Conservation (phyloP, 2,888 invertebrate genomes). For the Andrena trimmerana region DNA sequence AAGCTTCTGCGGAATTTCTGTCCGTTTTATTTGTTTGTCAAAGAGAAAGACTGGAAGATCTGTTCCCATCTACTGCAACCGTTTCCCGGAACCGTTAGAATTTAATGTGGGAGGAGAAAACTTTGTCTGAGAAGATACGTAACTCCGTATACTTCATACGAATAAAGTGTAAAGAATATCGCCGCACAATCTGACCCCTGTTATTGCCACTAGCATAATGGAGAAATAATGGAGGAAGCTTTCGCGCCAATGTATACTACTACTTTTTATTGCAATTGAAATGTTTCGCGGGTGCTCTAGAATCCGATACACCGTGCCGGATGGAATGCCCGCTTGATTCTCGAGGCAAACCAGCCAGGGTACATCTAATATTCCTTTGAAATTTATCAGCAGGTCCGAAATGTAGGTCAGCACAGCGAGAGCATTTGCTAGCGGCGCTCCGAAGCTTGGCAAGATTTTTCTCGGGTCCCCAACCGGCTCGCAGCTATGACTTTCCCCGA, state of each 20-base stretch:
- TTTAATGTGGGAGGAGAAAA: background rate
- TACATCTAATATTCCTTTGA: conserved; percentile 47
- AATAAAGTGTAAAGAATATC: no score
- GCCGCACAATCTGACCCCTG: no score
- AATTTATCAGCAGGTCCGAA: conserved; percentile 40
- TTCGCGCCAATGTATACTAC: background rate
- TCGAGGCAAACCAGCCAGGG: conserved; percentile 33
- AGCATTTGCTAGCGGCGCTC: conserved; percentile 39
- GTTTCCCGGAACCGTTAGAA: background rate
- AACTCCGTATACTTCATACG: no score
- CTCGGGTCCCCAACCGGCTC: conserved; percentile 40
- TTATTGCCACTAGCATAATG: no score
- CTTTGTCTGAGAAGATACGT: background rate
- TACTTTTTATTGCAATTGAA: background rate
- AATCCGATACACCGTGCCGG: conserved; percentile 8
- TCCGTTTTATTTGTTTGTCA: background rate
- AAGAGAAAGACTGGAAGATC: background rate
- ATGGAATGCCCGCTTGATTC: conserved; percentile 12
- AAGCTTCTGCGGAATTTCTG: background rate
- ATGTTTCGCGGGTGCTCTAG: background rate
- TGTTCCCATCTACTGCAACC: background rate
- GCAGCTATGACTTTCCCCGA: conserved; percentile 62
- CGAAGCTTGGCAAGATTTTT: conserved; percentile 52
- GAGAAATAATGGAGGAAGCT: background rate
- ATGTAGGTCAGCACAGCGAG: conserved; percentile 58